Percentiles rank a stretch among this genome's conserved stretches.
phyloP scores from a whole-genome alignment of 2,888 invertebrate species.

The Agrochola macilenta region DNA sequence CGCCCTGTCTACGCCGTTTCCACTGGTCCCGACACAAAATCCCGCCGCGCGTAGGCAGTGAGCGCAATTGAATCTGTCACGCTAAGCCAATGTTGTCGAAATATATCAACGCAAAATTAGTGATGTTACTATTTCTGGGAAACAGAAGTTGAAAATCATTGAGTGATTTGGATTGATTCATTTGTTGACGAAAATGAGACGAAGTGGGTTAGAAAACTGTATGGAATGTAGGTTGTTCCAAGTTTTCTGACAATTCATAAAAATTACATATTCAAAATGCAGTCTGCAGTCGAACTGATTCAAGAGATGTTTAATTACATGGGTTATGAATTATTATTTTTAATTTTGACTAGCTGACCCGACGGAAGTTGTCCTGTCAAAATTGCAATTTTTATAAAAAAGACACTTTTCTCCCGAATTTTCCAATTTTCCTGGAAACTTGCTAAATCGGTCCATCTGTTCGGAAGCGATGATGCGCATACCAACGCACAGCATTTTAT shows the following conservation, averaged over 20 bases:
- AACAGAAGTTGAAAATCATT: not conserved
- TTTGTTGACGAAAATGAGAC: not conserved
- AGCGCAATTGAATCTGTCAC: slow-evolving; percentile 11
- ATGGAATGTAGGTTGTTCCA: not conserved
- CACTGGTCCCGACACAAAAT: slow-evolving; percentile 70
- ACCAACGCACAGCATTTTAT: too few species aligned
- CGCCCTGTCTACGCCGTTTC: slow-evolving; percentile 78
- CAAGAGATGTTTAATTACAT: not conserved
- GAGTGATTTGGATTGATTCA: not conserved
- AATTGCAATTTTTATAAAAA: too few species aligned
- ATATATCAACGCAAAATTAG: not conserved
- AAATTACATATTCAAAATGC: not conserved
- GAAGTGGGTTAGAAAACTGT: not conserved
- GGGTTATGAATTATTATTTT: not conserved
- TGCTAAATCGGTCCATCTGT: not conserved
- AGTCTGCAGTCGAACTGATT: not conserved
- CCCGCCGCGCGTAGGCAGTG: not conserved
- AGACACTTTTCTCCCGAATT: not conserved
- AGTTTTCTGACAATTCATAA: not conserved
- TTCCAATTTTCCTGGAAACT: not conserved
- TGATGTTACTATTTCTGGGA: not conserved
- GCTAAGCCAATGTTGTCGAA: slow-evolving; percentile 1
- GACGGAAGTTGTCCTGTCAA: too few species aligned
- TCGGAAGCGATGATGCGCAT: too few species aligned
- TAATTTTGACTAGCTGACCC: too few species aligned